These are phyloP conservation scores for Drosophila littoralis DNA, from an alignment of 1,140 invertebrate genomes.

Conservation along the genomic window DNA sequence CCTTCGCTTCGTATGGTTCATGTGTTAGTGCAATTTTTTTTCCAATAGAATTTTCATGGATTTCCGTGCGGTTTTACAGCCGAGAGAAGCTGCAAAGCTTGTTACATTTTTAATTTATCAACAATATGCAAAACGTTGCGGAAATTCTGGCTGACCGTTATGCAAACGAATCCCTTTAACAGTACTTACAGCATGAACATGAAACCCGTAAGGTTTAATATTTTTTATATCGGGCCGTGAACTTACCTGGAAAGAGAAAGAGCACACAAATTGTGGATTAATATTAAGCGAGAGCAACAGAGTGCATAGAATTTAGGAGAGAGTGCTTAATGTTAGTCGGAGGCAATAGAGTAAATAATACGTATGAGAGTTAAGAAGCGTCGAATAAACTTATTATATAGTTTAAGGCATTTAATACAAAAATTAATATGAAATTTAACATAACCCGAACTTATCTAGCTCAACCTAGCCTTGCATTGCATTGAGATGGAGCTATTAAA, in stretches of 20 bases:
- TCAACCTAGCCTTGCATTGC: no score
- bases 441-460: no score
- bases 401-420: no score
- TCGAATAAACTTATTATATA: no score
- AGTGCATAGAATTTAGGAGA: background rate
- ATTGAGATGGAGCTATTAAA: no score
- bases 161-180: conserved; percentile 23
- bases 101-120: conserved; percentile 68
- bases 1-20: background rate
- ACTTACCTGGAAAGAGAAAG: conserved; percentile 71
- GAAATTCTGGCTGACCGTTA: conserved; percentile 21
- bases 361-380: no score
- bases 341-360: no score
- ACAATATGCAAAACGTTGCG: conserved; percentile 41
- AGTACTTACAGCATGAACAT: conserved; percentile 67
- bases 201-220: no score
- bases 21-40: conserved; percentile 12
- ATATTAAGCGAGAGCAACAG: background rate
- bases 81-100: conserved; percentile 53
- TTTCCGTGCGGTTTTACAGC: conserved; percentile 27
- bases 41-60: conserved; percentile 17
- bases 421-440: no score
- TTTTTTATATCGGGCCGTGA: background rate
- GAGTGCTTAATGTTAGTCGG: no score
- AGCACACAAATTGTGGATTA: background rate